These are phyloP conservation scores for Rissa tridactyla DNA, from an alignment of 2,113 vertebrate species.

Conservation along the genomic window DNA sequence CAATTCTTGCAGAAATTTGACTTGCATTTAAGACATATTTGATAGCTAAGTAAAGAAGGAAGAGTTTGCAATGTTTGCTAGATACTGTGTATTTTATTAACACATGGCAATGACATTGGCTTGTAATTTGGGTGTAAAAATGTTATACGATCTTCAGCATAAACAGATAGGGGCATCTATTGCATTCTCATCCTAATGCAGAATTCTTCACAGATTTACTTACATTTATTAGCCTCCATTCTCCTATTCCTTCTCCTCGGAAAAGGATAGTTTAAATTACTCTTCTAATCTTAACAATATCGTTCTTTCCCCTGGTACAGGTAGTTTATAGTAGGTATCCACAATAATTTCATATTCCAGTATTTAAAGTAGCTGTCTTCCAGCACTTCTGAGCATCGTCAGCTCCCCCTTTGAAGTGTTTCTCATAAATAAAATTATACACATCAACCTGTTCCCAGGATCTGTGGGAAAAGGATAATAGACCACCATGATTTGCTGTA, in stretches of 20 bases:
- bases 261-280: not conserved
- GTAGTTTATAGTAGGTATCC: not conserved
- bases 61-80: not conserved
- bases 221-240: not conserved
- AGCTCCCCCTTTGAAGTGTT: conserved; percentile 12
- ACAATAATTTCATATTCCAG: not conserved
- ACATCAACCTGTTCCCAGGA: not conserved
- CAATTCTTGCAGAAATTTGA: not conserved
- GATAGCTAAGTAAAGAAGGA: not conserved
- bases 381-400: not conserved
- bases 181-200: not conserved
- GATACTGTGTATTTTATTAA: not conserved
- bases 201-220: not conserved
- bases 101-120: not conserved
- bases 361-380: conserved; percentile 3
- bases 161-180: not conserved
- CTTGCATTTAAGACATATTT: not conserved
- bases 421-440: conserved; percentile 15
- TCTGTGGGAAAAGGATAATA: not conserved
- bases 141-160: not conserved
- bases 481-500: not conserved
- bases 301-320: not conserved
- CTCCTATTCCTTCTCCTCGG: not conserved
- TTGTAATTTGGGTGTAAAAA: not conserved
- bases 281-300: not conserved